A percentile compares a stretch with the other conserved stretches of the same genome.
These are phyloP conservation scores for Piaya cayana DNA, from an alignment of 2,113 vertebrate species.

Conservation along the genomic window DNA sequence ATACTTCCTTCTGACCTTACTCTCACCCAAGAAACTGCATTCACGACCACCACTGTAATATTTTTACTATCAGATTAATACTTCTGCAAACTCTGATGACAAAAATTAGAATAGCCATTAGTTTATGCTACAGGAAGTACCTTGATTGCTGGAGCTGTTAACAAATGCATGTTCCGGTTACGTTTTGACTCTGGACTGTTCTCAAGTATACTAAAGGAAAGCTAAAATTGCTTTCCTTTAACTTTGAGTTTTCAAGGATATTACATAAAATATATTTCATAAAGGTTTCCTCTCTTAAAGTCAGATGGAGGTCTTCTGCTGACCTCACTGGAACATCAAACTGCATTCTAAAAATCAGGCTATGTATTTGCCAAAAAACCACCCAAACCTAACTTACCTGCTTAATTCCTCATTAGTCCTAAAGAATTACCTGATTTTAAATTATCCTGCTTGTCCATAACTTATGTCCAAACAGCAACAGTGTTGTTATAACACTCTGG, in stretches of 20 bases:
- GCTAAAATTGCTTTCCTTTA: neutral
- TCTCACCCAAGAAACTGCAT: neutral
- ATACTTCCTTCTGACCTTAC: neutral
- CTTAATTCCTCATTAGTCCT: neutral
- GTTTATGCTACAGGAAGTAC: neutral
- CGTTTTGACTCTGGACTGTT: conserved; percentile 7
- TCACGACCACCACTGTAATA: neutral
- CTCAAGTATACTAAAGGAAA: neutral
- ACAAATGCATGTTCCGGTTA: neutral
- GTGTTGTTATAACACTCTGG: neutral
- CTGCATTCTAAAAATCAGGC: neutral
- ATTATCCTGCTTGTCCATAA: neutral
- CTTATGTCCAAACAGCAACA: neutral
- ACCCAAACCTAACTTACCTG: neutral
- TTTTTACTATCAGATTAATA: neutral
- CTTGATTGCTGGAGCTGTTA: conserved; percentile 4
- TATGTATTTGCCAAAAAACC: neutral
- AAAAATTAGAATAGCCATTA: neutral
- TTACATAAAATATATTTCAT: neutral
- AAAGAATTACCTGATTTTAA: neutral
- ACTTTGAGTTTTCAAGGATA: neutral
- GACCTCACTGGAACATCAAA: neutral
- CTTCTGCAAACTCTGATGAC: neutral
- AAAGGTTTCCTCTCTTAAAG: neutral
- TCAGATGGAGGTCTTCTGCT: neutral